A percentile compares a stretch with the other conserved stretches of the same genome.
Evolutionary conservation across 2,888 invertebrate species (phyloP).

Genomic region (Rotaria magnacalcarata): DNA sequence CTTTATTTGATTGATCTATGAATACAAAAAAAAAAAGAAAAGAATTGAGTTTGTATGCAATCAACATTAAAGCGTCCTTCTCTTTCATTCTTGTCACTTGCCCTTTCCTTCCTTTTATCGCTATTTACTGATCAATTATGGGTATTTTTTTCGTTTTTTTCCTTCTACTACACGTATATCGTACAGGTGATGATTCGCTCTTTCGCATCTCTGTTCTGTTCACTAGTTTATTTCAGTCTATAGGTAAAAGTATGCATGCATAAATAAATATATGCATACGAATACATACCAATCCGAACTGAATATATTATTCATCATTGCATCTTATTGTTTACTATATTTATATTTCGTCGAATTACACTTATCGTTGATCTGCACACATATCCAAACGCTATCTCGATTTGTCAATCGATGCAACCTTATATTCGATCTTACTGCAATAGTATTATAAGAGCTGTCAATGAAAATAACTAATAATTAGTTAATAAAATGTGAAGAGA

Average conservation of each 20-base stretch:
- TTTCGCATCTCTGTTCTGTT: background rate
- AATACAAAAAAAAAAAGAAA: background rate
- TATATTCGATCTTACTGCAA: background rate
- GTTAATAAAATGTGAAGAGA: no score
- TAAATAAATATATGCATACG: background rate
- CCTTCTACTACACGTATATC: background rate
- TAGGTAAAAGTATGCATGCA: no score
- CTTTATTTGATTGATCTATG: background rate
- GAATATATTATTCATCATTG: background rate
- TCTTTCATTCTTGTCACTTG: background rate
- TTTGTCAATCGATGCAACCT: background rate
- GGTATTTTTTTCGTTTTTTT: background rate
- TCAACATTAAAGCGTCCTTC: background rate
- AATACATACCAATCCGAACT: background rate
- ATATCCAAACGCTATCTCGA: background rate
- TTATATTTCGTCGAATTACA: background rate
- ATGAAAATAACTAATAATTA: no score
- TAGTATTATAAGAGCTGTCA: no score
- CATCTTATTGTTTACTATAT: background rate
- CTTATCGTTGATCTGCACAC: background rate
- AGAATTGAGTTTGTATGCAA: background rate
- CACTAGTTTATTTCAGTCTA: background rate
- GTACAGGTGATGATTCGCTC: background rate
- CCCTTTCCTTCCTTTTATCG: background rate
- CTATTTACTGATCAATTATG: constrained; percentile 1